Evolutionary conservation across 2,113 vertebrate genomes (phyloP).

Genomic region (Vanacampus margaritifer): DNA sequence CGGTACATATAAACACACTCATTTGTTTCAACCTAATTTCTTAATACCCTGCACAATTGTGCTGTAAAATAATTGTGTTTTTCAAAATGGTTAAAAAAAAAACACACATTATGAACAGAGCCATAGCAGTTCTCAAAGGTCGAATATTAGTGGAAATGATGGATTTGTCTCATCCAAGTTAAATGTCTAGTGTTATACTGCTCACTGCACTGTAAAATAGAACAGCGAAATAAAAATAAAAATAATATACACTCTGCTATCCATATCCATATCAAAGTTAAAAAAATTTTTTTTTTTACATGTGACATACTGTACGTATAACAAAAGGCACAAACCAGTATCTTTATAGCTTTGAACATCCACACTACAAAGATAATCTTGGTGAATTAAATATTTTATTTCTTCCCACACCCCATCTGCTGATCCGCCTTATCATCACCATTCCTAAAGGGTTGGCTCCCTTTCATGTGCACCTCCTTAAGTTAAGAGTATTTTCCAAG

Average conservation of each 20-base stretch:
- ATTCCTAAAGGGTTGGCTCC: slow-evolving; percentile 18
- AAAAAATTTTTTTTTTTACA: not conserved
- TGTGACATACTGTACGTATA: too few species aligned
- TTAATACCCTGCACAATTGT: slow-evolving; percentile 34
- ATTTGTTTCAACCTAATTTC: slow-evolving; percentile 54
- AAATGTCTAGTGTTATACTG: not conserved
- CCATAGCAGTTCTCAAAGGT: not conserved
- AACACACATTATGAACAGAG: not conserved
- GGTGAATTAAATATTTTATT: not conserved
- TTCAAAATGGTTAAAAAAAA: not conserved
- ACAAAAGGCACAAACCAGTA: too few species aligned
- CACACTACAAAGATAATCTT: not conserved
- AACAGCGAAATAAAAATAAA: not conserved
- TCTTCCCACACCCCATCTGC: not conserved
- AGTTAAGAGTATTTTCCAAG: slow-evolving; percentile 32
- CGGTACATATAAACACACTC: slow-evolving; percentile 31
- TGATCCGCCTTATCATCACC: not conserved
- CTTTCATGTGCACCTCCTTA: slow-evolving; percentile 16
- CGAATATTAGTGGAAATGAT: not conserved
- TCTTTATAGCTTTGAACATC: not conserved
- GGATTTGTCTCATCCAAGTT: not conserved
- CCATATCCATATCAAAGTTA: not conserved
- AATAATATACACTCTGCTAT: not conserved
- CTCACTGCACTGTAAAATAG: not conserved
- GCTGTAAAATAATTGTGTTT: slow-evolving; percentile 6